Evolutionary conservation across 2,113 vertebrate genomes (phyloP).

Genomic region (Tauraco erythrolophus): DNA sequence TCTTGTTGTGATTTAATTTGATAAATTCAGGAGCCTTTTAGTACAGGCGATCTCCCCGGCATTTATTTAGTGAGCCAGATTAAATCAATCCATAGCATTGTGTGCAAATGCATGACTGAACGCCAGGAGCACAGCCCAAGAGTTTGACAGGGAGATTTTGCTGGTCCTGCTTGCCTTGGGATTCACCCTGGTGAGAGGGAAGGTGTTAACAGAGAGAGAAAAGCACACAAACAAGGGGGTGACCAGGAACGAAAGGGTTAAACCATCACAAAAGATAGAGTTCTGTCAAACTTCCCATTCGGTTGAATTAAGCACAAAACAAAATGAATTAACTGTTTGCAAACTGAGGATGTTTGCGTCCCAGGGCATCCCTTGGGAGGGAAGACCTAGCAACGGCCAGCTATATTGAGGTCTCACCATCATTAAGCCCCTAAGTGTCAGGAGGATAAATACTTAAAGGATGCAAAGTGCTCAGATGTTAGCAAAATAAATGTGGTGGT

Average conservation of each 20-base stretch:
- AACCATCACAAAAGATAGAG: background rate
- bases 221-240: accelerated
- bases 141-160: background rate
- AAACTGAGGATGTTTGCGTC: background rate
- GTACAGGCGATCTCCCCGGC: background rate
- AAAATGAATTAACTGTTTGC: background rate
- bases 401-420: background rate
- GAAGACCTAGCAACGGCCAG: background rate
- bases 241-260: background rate
- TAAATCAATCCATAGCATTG: background rate
- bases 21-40: conserved; percentile 17
- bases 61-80: background rate
- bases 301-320: background rate
- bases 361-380: background rate
- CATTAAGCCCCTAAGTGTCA: background rate
- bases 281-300: background rate
- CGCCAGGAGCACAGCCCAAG: background rate
- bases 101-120: background rate
- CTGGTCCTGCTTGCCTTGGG: background rate
- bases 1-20: background rate
- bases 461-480: background rate
- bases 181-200: background rate
- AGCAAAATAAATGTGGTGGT: background rate
- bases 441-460: background rate
- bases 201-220: background rate